Evolutionary conservation across 2,888 invertebrate genomes (phyloP), one percentile per base, ranked within the genome.

Genomic region (Morpho deidamia): DNA sequence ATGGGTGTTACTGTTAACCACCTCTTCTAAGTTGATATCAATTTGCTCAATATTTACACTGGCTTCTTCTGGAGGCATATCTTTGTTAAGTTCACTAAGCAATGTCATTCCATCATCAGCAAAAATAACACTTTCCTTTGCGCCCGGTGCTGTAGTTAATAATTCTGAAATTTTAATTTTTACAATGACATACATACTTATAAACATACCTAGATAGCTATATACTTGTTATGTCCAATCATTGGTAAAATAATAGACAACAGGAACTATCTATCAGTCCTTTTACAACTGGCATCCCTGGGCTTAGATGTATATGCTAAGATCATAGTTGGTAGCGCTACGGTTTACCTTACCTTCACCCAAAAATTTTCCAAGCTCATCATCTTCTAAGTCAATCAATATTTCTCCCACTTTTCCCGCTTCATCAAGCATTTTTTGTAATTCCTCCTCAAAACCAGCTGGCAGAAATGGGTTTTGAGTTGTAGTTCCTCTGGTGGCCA

Each of bases 381-480:
- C 75, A 70, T 76, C 78, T 9, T 82, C 80, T 35, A 82, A 50
- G 60, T 86, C 88, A 47, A 91, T 77, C 57, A 80, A 76, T 34
- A 89, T 79, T 45, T 84, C 80, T 14, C 73, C 77, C 58, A 75
- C 67, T 23, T 77, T 72, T 2, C 82, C 62, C 3, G 78, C 75
- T 44, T 78, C 74, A 46, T 83, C 74, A 11, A 88, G 71, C 56
- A 91, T 79, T 62, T 89, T 87, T 11, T 84, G 81, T 0, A 88
- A 63, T 53, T 92, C 90, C 45, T 92, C 86, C 59, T 93, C 91
- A 74, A 96, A 95, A 2, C 96, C 95, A 44, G 96, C 97, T 0
- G 97, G 97, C 91, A 96, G 93, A 76, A 98, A 98, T 0, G 96
- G 97, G 71, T 93, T 94, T 74, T 95, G 96, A 56, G 93, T 94